Evolutionary conservation across 1,140 invertebrate genomes (phyloP).

Genomic region (Coelopa frigida): DNA sequence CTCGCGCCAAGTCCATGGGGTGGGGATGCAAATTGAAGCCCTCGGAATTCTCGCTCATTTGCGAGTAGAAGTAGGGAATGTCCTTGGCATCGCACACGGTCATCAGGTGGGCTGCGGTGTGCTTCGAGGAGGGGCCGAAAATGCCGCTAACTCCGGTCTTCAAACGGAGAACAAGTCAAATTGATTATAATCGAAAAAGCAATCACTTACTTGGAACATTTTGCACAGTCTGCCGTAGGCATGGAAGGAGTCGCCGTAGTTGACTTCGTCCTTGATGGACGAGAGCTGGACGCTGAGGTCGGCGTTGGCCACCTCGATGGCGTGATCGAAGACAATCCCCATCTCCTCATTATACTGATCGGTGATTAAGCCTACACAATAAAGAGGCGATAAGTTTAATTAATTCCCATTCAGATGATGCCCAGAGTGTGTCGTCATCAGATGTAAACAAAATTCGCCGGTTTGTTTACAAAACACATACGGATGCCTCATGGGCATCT

Average conservation of each 20-base stretch:
- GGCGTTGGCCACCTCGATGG: conserved; percentile 33
- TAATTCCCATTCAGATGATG: too few species aligned
- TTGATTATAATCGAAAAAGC: neutral
- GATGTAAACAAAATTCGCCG: too few species aligned
- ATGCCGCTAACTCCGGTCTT: conserved; percentile 64
- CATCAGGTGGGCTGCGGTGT: conserved; percentile 66
- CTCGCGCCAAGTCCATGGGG: conserved; percentile 61
- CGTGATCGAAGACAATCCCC: conserved; percentile 37
- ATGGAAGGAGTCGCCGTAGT: conserved; percentile 43
- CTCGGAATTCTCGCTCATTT: conserved; percentile 52
- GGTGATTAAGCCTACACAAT: conserved; percentile 32
- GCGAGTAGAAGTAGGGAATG: conserved; percentile 75
- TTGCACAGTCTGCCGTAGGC: conserved; percentile 42
- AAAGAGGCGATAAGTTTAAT: too few species aligned
- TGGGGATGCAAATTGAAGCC: conserved; percentile 82
- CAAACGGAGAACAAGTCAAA: conserved; percentile 14
- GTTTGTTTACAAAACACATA: too few species aligned
- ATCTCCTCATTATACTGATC: conserved; percentile 34
- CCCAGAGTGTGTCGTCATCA: too few species aligned
- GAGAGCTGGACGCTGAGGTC: conserved; percentile 22
- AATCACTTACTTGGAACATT: conserved; percentile 39
- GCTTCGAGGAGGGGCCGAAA: conserved; percentile 68
- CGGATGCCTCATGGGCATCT: too few species aligned
- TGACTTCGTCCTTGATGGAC: conserved; percentile 27
- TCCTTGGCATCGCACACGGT: conserved; percentile 81